phyloP scores from a whole-genome alignment of 2,797 vertebrate genomes.

The Poeciliopsis infans region DNA sequence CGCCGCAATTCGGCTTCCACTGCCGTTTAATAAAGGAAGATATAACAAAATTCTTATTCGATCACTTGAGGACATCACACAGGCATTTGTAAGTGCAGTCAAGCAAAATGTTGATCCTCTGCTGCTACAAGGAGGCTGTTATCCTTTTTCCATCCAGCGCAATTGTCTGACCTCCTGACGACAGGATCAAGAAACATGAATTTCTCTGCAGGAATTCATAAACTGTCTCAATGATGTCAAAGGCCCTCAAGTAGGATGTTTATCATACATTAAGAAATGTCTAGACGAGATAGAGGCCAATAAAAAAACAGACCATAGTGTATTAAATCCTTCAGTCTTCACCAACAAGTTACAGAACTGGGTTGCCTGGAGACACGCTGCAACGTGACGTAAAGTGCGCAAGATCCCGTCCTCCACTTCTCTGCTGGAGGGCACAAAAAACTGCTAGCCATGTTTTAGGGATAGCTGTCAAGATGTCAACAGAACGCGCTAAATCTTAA shows the following conservation, averaged over 20 bases:
- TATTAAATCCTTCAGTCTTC: not conserved
- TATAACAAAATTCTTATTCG: slow-evolving; percentile 14
- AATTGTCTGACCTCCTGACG: slow-evolving; percentile 13
- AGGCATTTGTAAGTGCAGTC: slow-evolving; percentile 22
- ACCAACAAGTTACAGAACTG: not conserved
- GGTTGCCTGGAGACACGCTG: not conserved
- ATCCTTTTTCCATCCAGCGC: not conserved
- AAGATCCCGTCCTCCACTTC: too few relatives aligned
- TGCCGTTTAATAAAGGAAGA: slow-evolving; percentile 2
- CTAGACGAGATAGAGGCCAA: not conserved
- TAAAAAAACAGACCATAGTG: not conserved
- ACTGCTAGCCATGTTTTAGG: too few relatives aligned
- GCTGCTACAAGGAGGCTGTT: slow-evolving; percentile 5
- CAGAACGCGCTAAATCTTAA: too few relatives aligned
- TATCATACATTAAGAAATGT: slow-evolving; percentile 1
- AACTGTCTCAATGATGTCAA: slow-evolving; percentile 15
- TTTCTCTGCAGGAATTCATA: slow-evolving; percentile 39
- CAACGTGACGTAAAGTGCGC: too few relatives aligned
- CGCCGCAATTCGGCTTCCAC: slow-evolving; percentile 11
- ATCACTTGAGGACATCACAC: slow-evolving; percentile 4
- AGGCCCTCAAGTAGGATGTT: not conserved
- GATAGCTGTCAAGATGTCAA: too few relatives aligned
- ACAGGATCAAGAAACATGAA: slow-evolving; percentile 30
- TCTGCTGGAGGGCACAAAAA: too few relatives aligned
- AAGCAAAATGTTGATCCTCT: slow-evolving; percentile 23